Percentiles rank a stretch among this genome's conserved stretches.
These are phyloP conservation scores for Drosophila falleni DNA, from an alignment of 2,888 invertebrate genomes.

Conservation along the genomic window DNA sequence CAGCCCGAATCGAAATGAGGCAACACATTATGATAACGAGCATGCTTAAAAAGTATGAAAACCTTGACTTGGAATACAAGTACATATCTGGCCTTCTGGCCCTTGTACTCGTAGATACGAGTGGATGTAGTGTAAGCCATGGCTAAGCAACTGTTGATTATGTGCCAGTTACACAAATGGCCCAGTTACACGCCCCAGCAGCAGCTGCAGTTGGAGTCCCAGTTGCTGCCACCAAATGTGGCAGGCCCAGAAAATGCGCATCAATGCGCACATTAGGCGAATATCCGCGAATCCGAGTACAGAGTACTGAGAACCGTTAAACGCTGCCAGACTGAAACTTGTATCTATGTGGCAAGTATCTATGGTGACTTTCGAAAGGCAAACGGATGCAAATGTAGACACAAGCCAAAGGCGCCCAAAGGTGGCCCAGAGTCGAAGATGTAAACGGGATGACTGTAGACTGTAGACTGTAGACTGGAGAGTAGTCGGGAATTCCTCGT, in stretches of 20 bases:
- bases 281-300: conserved; percentile 13
- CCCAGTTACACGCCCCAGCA: conserved; percentile 73
- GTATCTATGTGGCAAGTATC: conserved; percentile 37
- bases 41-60: conserved; percentile 57
- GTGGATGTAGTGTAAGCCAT: conserved; percentile 39
- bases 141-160: conserved; percentile 77
- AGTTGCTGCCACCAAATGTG: conserved; percentile 41
- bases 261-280: conserved; percentile 73
- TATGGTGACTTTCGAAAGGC: conserved; percentile 67
- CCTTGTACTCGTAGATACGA: conserved; percentile 38
- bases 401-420: conserved; percentile 69
- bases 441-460: conserved; percentile 7
- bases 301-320: conserved; percentile 63
- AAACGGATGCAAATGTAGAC: conserved; percentile 79
- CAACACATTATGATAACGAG: conserved; percentile 78
- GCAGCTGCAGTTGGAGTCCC: conserved; percentile 29
- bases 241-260: conserved; percentile 59
- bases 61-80: conserved; percentile 18
- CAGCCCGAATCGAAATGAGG: conserved; percentile 50
- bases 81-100: conserved; percentile 52
- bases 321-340: conserved; percentile 50
- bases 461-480: neutral
- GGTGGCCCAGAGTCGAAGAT: conserved; percentile 33
- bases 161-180: conserved; percentile 77
- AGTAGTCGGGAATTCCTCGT: conserved; percentile 1